Percentiles rank a stretch among this genome's conserved stretches.
Conservation (phyloP, 1,140 invertebrate genomes). For the Drosophila auraria region DNA sequence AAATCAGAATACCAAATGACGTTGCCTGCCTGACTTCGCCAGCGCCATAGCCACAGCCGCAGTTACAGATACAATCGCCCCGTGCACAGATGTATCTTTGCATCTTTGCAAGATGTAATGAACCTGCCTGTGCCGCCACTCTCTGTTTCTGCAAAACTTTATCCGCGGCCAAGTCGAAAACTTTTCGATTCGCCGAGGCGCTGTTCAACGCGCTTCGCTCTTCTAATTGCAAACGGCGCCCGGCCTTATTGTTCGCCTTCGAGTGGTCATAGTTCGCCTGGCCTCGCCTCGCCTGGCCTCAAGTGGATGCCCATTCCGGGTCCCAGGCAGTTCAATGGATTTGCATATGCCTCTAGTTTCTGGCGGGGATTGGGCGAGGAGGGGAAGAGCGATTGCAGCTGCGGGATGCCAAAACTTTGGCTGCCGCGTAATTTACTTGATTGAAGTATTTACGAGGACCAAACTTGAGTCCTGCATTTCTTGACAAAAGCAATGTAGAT, state of each 20-base stretch:
- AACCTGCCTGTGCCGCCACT: conserved; percentile 31
- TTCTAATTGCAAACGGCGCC: conserved; percentile 74
- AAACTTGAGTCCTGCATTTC: background rate
- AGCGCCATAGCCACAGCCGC: background rate
- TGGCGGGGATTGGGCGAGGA: background rate
- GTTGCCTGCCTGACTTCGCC: conserved; percentile 22
- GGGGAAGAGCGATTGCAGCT: conserved; percentile 23
- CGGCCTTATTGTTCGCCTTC: conserved; percentile 41
- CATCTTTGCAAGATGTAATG: conserved; percentile 30
- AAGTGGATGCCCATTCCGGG: conserved; percentile 46
- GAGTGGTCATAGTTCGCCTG: conserved; percentile 53
- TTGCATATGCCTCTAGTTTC: conserved; percentile 57
- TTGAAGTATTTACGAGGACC: conserved; percentile 36
- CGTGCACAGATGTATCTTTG: conserved; percentile 36
- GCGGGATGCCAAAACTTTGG: conserved; percentile 54
- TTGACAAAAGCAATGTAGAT: background rate
- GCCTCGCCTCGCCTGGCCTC: conserved; percentile 18
- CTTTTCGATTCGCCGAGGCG: conserved; percentile 54
- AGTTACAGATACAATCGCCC: conserved; percentile 14
- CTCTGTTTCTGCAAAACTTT: conserved; percentile 46
- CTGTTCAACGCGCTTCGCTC: conserved; percentile 61
- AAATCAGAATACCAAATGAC: conserved; percentile 76
- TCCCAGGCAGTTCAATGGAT: conserved; percentile 66
- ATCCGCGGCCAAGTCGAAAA: conserved; percentile 49
- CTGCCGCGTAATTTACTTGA: conserved; percentile 63